Evolutionary conservation across 2,797 vertebrate species (phyloP), one percentile per base, ranked within the genome.

Genomic region (Phataginus tricuspis): DNA sequence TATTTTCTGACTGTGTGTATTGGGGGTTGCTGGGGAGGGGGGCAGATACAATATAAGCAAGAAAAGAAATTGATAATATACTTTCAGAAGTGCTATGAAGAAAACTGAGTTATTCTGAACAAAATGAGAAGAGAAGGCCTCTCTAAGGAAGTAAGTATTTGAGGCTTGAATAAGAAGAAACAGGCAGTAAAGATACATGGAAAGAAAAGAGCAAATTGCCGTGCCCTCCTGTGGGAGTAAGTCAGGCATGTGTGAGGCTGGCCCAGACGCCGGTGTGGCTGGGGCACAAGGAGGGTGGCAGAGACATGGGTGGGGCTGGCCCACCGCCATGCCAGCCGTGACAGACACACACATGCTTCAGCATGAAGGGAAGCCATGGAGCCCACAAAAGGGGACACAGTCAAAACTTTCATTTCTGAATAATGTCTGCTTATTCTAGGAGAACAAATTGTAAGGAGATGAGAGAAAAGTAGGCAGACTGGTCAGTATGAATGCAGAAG

Each of bases 71-170:
- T 42, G 29, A 49, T 29, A 34, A 45, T 37, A 72, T 3, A 10
- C 39, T 83, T 84, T 80, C 45, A 79, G 23, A 91, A 63, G 63
- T 19, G 21, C 51, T 83, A 19, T 8, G 2, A 91, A 71, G 53
- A 86, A 66, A 82, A 29, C 0, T 14, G 12, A 82, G 15, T 34
- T 61, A 53, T 63, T 27, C 80, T 42, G 80, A 66, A 80, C 42
- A 71, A 39, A 57, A 71, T 21, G 63, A 57, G 21, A 53, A 53
- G 51, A n/a, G 42, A 57, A 63, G 5, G 68, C 9, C 15, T 78
- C 21, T 89, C 69, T 57, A 72, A 39, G n/a, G 31, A 89, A 92
- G 69, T 4, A 86, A 91, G 78, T 37, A 39, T 57, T 45, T 45
- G 71, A 57, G 13, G n/a, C 59, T 0, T n/a, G 34, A 78, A 45